Conservation (phyloP, 2,888 invertebrate genomes). For the Copidosoma aretas region DNA sequence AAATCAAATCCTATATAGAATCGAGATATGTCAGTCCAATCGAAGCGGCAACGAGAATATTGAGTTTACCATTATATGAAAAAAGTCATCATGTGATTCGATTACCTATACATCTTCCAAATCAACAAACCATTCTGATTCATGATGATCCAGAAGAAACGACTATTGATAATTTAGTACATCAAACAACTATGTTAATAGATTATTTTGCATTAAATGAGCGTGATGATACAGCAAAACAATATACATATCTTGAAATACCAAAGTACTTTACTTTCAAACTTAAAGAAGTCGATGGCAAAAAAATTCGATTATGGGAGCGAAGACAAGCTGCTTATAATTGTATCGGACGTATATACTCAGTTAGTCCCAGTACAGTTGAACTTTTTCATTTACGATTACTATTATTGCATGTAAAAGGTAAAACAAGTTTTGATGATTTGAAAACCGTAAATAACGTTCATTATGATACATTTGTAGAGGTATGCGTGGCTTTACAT, state of each 20-base stretch:
- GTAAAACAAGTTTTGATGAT: constrained; percentile 49
- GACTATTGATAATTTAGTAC: constrained; percentile 2
- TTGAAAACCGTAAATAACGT: constrained; percentile 47
- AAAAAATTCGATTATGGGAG: constrained; percentile 21
- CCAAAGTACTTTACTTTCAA: constrained; percentile 30
- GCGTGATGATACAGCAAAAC: constrained; percentile 24
- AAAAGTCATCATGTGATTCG: constrained; percentile 39
- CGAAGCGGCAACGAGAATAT: constrained; percentile 42
- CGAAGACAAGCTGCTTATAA: constrained; percentile 23
- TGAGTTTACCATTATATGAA: constrained; percentile 32
- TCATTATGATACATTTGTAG: constrained; percentile 38
- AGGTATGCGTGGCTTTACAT: constrained; percentile 24
- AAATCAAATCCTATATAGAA: constrained; percentile 27
- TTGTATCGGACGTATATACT: constrained; percentile 45
- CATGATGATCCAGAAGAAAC: constrained; percentile 6
- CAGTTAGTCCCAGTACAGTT: constrained; percentile 42
- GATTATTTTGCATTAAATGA: constrained; percentile 35
- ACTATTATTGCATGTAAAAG: constrained; percentile 38
- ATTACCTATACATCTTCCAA: constrained; percentile 39
- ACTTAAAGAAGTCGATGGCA: constrained; percentile 16
- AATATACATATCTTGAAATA: constrained; percentile 32
- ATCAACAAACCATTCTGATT: constrained; percentile 33
- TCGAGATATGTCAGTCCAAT: constrained; percentile 41
- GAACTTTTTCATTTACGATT: constrained; percentile 46
- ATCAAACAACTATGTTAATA: constrained; percentile 24